Conservation (phyloP, 2,888 invertebrate genomes). For the Cecidostiba fungosa region DNA sequence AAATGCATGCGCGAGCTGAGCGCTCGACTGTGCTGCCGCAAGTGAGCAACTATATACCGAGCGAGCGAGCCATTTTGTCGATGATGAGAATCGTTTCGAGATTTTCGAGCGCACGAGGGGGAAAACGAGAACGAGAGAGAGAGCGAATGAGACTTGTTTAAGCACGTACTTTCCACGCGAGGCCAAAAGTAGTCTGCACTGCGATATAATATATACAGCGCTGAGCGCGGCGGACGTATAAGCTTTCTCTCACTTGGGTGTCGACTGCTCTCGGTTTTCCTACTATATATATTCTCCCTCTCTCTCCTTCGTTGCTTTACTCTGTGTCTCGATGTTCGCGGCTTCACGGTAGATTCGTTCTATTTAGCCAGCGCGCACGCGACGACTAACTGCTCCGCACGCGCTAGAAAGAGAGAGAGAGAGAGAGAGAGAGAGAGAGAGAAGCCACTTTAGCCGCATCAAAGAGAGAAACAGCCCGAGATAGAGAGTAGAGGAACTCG, state of each 20-base stretch:
- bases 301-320: background rate
- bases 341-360: slow-evolving; percentile 31
- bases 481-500: background rate
- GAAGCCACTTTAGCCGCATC: background rate
- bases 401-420: slow-evolving; percentile 10
- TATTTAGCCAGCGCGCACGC: slow-evolving; percentile 34
- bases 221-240: background rate
- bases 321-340: background rate
- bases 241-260: background rate
- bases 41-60: background rate
- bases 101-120: slow-evolving; percentile 35
- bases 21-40: background rate
- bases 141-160: slow-evolving; percentile 43
- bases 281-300: slow-evolving; percentile 13
- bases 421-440: slow-evolving; percentile 11
- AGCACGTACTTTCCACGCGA: slow-evolving; percentile 22
- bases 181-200: slow-evolving; percentile 28
- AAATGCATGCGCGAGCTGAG: slow-evolving; percentile 28
- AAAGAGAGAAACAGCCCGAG: slow-evolving; percentile 1
- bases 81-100: slow-evolving; percentile 55
- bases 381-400: background rate
- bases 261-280: slow-evolving; percentile 24
- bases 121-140: slow-evolving; percentile 49
- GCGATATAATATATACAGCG: slow-evolving; percentile 11
- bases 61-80: slow-evolving; percentile 36